phyloP scores from a whole-genome alignment of 2,797 vertebrate species.

The Emydoidea blandingii region DNA sequence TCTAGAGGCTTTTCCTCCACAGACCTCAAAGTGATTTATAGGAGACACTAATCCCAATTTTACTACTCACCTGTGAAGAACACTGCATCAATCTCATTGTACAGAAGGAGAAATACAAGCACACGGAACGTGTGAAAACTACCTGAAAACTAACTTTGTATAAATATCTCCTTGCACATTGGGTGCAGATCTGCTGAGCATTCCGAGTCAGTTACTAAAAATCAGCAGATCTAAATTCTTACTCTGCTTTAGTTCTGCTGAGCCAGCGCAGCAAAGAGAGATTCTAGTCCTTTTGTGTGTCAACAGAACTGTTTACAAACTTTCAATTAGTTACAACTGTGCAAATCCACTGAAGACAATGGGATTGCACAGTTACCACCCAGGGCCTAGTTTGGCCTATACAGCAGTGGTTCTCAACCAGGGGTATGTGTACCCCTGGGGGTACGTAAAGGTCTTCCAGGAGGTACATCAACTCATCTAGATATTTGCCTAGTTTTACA shows the following conservation, averaged over 20 bases:
- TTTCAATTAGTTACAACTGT: constrained; percentile 14
- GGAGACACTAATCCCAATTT: accelerated
- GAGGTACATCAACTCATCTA: neutral
- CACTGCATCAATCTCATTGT: neutral
- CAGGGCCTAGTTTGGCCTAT: neutral
- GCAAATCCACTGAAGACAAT: neutral
- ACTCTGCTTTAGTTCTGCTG: neutral
- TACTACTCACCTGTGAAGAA: neutral
- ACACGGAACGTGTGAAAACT: neutral
- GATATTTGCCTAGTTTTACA: neutral
- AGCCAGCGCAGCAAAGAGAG: neutral
- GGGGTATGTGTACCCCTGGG: neutral
- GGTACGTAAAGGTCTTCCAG: neutral
- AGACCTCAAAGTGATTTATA: neutral
- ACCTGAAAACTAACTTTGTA: neutral
- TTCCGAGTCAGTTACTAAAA: accelerated
- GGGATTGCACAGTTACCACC: neutral
- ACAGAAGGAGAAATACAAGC: neutral
- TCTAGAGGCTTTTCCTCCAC: neutral
- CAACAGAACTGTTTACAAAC: neutral
- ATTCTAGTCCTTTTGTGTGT: neutral
- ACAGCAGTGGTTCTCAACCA: neutral
- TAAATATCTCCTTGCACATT: neutral
- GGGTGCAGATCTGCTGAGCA: neutral
- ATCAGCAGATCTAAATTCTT: neutral